Evolutionary conservation across 2,888 invertebrate genomes (phyloP).

Genomic region (Leucophenga maculata): DNA sequence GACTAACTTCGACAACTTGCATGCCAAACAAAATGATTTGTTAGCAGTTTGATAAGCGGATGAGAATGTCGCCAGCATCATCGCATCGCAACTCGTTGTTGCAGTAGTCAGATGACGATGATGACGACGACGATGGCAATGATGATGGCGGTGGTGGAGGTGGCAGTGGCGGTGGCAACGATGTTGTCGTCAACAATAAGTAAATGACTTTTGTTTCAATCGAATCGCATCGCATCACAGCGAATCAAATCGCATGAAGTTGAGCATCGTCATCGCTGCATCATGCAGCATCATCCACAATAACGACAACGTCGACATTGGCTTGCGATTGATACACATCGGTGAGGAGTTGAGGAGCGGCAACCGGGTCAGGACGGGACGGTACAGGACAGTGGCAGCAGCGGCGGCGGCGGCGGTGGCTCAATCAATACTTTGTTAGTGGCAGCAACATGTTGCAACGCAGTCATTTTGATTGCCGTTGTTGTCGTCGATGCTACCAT

Average conservation of each 20-base stretch:
- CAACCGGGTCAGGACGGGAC: too few species aligned
- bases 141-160: background rate
- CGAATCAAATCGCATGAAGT: conserved; percentile 15
- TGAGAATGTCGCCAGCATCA: conserved; percentile 59
- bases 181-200: conserved; percentile 51
- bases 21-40: conserved; percentile 60
- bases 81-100: conserved; percentile 35
- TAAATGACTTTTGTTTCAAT: conserved; percentile 56
- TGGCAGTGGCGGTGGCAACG: conserved; percentile 20
- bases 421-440: conserved; percentile 64
- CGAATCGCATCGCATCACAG: conserved; percentile 36
- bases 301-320: background rate
- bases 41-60: conserved; percentile 67
- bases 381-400: too few species aligned
- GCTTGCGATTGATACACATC: conserved; percentile 21
- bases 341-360: background rate
- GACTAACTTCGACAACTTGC: conserved; percentile 37
- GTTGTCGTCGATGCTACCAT: conserved; percentile 27
- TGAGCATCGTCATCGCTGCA: conserved; percentile 11
- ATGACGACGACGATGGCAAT: too few species aligned
- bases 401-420: conserved; percentile 48
- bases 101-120: conserved; percentile 12
- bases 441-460: conserved; percentile 56
- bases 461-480: conserved; percentile 34
- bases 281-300: background rate